Conservation (phyloP, 2,888 invertebrate genomes). For the Liopterus haemorrhoidalis region DNA sequence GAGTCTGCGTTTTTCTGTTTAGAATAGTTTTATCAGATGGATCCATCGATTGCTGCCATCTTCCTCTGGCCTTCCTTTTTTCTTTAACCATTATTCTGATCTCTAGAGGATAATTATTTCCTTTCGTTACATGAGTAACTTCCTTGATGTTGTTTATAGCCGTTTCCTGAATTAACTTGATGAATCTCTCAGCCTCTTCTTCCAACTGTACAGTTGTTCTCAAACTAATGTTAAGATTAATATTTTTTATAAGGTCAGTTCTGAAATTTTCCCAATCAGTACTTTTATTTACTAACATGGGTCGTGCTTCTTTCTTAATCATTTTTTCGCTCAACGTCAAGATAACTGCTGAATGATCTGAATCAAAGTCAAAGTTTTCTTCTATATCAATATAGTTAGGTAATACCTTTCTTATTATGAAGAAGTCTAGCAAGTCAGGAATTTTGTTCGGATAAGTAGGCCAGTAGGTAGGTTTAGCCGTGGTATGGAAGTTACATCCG, state of each 20-base stretch:
- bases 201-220: conserved; percentile 22
- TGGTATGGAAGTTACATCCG: too few species aligned
- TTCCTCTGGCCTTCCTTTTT: conserved; percentile 20
- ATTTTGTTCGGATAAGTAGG: too few species aligned
- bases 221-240: conserved; percentile 10
- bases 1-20: conserved; percentile 1
- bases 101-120: background rate
- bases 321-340: conserved; percentile 21
- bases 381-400: too few species aligned
- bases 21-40: conserved; percentile 20
- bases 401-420: too few species aligned
- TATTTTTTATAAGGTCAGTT: conserved; percentile 7
- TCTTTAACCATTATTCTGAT: conserved; percentile 7
- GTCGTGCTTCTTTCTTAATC: conserved; percentile 14
- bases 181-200: conserved; percentile 15
- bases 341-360: conserved; percentile 29
- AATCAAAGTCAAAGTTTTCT: conserved; percentile 25
- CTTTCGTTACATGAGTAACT: too few species aligned
- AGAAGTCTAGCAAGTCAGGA: too few species aligned
- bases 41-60: conserved; percentile 22
- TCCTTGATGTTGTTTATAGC: too few species aligned
- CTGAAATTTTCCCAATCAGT: conserved; percentile 5
- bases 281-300: conserved; percentile 5
- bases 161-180: too few species aligned
- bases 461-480: too few species aligned